Evolutionary conservation across 1,140 invertebrate species (phyloP), one percentile per base, ranked within the genome.

Genomic region (Notospermus geniculatus): DNA sequence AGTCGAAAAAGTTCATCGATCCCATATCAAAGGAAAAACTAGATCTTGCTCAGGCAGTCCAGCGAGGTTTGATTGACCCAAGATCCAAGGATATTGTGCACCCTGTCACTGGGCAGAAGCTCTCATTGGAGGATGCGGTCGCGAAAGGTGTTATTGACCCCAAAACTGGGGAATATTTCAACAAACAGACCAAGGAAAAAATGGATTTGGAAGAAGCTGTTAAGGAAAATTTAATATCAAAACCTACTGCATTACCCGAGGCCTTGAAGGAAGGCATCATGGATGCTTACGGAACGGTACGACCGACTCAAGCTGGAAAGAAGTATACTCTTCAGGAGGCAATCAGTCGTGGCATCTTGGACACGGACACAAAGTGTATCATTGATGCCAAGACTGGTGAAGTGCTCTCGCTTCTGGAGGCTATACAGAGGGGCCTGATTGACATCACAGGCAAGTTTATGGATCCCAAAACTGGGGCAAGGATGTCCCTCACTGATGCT

Each of bases 161-260:
- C 60, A 67, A 74, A 54, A 61, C 69, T 41, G 77, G 83, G 87
- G 2, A 88, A 67, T 95, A 91, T 73, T 78, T 90, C 59, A 88
- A 95, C 70, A 85, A 85, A 68, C 73, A 87, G 50, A 88, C 86
- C 45, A 86, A 88, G 76, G 88, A 91, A 76, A 89, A 88, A 75
- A 72, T 95, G 32, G 84, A 87, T 32, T 87, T 95, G 46, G 85
- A 86, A 64, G 90, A 94, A 75, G 95, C 95, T 36, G 84, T 88
- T 60, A 85, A 87, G 65, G 84, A 89, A 59, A 86, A 89, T 54
- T 82, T 92, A 30, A 90, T 98, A 62, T 85, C 88, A 23, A 93
- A 92, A 82, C 94, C 94, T 0, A 86, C 93, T 82, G 93, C 92
- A 7, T 82, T 98, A 5, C 92, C 93, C 81, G 93, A 96, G 70